A percentile compares a stretch with the other conserved stretches of the same genome.
phyloP scores from a whole-genome alignment of 2,888 invertebrate species.

The Oligia strigilis region DNA sequence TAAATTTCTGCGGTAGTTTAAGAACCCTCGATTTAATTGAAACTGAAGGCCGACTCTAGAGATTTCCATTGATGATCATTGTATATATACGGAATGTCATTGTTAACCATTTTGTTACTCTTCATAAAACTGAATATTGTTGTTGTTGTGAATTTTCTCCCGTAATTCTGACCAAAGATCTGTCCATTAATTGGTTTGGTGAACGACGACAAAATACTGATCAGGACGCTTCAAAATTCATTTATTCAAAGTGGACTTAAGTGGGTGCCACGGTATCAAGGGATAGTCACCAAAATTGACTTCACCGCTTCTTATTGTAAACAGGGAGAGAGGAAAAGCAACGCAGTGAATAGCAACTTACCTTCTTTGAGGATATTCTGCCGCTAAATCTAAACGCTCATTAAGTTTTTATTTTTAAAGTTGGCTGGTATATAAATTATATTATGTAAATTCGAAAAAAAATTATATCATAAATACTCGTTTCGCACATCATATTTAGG shows the following conservation, averaged over 20 bases:
- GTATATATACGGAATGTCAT: neutral
- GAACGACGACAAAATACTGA: constrained; percentile 44
- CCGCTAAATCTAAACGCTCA: neutral
- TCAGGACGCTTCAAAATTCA: constrained; percentile 32
- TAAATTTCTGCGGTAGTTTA: neutral
- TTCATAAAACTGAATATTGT: neutral
- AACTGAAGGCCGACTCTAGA: neutral
- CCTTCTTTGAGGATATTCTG: no score
- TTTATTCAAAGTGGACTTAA: constrained; percentile 48
- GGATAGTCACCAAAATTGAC: constrained; percentile 13
- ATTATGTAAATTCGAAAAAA: neutral
- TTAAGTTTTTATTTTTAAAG: neutral
- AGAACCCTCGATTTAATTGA: neutral
- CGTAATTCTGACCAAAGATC: constrained; percentile 24
- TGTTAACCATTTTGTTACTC: neutral
- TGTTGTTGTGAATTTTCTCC: constrained; percentile 17
- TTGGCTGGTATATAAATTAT: neutral
- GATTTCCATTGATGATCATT: neutral
- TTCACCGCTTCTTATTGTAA: neutral
- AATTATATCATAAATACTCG: no score
- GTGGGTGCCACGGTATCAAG: constrained; percentile 21
- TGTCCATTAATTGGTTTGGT: constrained; percentile 33
- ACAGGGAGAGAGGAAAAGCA: neutral
- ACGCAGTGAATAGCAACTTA: neutral
- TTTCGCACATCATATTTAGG: no score